Base-by-base conservation (phyloP, 2,888 invertebrate species). In the Agrotis ipsilon region DNA sequence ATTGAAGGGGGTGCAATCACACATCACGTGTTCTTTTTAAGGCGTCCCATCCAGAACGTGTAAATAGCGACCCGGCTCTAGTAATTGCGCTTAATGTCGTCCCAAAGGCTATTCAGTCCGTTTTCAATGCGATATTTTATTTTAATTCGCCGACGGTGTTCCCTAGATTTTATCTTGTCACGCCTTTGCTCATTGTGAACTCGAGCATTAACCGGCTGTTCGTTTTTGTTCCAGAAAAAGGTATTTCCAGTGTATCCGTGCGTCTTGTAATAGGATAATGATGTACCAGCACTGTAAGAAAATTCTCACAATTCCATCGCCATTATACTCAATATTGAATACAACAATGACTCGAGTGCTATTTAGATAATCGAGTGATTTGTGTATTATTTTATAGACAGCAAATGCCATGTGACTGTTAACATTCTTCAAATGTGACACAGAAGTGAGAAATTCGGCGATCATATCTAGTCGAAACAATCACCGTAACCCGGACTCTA, bases 121-220 rank as follows among this genome's bases (percentile, higher is more conserved):
- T 92, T 93, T 93, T 92, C 92, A 93, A 94, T 93, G 92, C 92
- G 88, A 92, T 93, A 93, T 94, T 93, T 89, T 92, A 91, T 92
- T 94, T 93, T 93, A 92, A 93, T 93, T 93, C 93, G 88, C 90
- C 88, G 89, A 91, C 90, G 86, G 87, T 91, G 84, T 89, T 91
- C 91, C 89, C 89, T 89, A 92, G 94, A 95, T 95, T 90, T 91
- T 94, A 95, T 95, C 95, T 93, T 92, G 94, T 95, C 94, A 94
- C 94, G 94, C 92, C 93, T 91, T 89, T 88, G 90, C 91, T 92
- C 90, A 93, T 91, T 92, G 92, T 92, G 88, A 89, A 92, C 89
- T 89, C 89, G 82, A 88, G 87, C 90, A 80, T 89, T 92, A 91
- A 92, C 89, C 84, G 89, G 86, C 88, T 86, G 84, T 85, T 81